Evolutionary conservation across 2,797 vertebrate species (phyloP).

Genomic region (Spinus olivaceus): DNA sequence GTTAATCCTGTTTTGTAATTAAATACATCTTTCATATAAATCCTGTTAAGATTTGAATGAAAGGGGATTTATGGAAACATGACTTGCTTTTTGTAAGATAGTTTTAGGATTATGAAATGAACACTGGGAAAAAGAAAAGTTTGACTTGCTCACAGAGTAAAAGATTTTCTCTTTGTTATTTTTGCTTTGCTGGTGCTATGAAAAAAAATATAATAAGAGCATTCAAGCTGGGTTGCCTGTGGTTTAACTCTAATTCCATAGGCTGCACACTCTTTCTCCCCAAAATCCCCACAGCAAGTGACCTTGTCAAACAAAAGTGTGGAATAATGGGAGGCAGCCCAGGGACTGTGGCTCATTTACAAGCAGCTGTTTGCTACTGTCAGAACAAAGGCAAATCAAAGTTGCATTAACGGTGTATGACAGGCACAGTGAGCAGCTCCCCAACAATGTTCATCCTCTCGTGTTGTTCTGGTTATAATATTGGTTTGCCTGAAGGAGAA

Average conservation of each 20-base stretch:
- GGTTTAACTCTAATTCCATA: conserved; percentile 82
- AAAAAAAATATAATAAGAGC: conserved; percentile 74
- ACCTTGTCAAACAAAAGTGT: conserved; percentile 85
- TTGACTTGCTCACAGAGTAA: conserved; percentile 72
- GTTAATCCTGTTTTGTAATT: conserved; percentile 69
- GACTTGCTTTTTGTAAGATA: conserved; percentile 58
- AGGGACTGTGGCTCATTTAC: conserved; percentile 87
- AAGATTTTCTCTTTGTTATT: conserved; percentile 79
- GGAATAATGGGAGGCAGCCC: conserved; percentile 82
- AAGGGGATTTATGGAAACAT: conserved; percentile 60
- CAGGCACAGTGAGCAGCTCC: conserved; percentile 83
- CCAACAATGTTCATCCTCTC: conserved; percentile 62
- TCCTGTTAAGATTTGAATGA: conserved; percentile 61
- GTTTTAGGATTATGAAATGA: conserved; percentile 70
- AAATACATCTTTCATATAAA: conserved; percentile 63
- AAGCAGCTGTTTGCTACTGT: conserved; percentile 91
- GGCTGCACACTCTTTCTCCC: conserved; percentile 80
- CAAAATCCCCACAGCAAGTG: conserved; percentile 87
- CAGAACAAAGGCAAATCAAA: conserved; percentile 87
- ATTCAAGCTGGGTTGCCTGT: conserved; percentile 84
- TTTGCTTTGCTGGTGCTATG: conserved; percentile 73
- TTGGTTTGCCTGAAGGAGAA: conserved; percentile 46
- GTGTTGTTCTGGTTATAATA: conserved; percentile 57
- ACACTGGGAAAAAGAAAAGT: conserved; percentile 76
- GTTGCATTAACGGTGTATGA: conserved; percentile 83